phyloP scores from a whole-genome alignment of 53 echinoderm and acorn worm genomes.

The Zoroaster sp. region DNA sequence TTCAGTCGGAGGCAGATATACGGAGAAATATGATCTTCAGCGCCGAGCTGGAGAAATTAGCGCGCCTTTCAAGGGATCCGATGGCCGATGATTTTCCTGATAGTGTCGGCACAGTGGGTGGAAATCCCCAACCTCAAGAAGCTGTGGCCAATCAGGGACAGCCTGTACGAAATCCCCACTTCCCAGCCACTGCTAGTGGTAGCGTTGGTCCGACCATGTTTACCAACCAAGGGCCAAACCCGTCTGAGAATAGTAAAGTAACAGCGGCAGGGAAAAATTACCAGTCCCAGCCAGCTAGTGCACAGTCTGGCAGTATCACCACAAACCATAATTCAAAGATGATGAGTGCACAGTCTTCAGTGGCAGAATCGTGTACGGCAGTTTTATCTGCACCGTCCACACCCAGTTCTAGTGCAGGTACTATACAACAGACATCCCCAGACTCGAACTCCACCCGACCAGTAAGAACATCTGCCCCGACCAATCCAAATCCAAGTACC shows the following conservation, averaged over 20 bases:
- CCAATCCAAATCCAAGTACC: slow-evolving; percentile 24
- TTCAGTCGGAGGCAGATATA: slow-evolving; percentile 30
- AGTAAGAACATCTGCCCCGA: slow-evolving; percentile 12
- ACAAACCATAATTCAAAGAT: slow-evolving; percentile 16
- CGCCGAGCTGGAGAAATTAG: slow-evolving; percentile 94
- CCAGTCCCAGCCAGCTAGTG: background rate
- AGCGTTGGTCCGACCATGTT: background rate
- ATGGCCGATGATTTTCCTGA: slow-evolving; percentile 62
- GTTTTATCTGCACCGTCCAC: slow-evolving; percentile 47
- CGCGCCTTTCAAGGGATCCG: slow-evolving; percentile 89
- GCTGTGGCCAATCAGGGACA: background rate
- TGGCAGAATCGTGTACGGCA: slow-evolving; percentile 31
- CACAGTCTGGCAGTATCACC: background rate
- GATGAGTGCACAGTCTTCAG: slow-evolving; percentile 12
- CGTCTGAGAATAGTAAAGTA: background rate
- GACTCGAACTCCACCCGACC: slow-evolving; percentile 25
- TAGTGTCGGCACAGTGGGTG: background rate
- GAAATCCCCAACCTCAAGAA: slow-evolving; percentile 3
- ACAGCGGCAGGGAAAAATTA: slow-evolving; percentile 20
- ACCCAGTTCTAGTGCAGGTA: slow-evolving; percentile 27
- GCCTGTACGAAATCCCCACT: slow-evolving; percentile 27
- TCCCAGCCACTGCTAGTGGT: background rate
- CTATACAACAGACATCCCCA: slow-evolving; percentile 35
- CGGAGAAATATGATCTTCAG: slow-evolving; percentile 80
- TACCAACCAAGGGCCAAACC: slow-evolving; percentile 19